phyloP scores from a whole-genome alignment of 2,113 vertebrate genomes.

The Rhegmatorhina hoffmannsi region DNA sequence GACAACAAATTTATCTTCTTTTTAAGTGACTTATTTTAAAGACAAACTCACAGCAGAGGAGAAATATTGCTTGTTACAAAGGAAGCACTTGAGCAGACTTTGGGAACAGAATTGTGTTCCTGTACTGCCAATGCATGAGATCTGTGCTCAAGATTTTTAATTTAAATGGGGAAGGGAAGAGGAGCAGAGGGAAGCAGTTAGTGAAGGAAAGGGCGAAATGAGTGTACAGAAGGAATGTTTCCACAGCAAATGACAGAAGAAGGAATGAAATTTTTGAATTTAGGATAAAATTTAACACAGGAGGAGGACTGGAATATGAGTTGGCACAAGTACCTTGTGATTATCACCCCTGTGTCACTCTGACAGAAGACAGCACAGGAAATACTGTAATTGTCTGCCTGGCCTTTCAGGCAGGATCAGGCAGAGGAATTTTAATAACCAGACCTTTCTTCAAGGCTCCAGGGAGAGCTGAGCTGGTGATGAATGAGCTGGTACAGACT shows the following conservation, averaged over 20 bases:
- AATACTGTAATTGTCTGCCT: not conserved
- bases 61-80: not conserved
- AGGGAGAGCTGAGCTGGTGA: not conserved
- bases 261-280: not conserved
- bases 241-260: not conserved
- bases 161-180: not conserved
- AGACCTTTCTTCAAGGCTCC: not conserved
- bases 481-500: not conserved
- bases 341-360: not conserved
- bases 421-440: not conserved
- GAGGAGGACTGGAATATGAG: not conserved
- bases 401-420: not conserved
- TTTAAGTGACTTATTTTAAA: not conserved
- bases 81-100: not conserved
- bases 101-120: not conserved
- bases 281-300: not conserved
- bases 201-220: not conserved
- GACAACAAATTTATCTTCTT: constrained; percentile 25
- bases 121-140: not conserved
- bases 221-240: not conserved
- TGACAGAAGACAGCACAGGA: not conserved
- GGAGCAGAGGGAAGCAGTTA: not conserved
- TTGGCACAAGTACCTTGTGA: not conserved
- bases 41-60: not conserved
- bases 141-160: not conserved